phyloP scores from a whole-genome alignment of 1,140 invertebrate genomes.

The Nomia melanderi region DNA sequence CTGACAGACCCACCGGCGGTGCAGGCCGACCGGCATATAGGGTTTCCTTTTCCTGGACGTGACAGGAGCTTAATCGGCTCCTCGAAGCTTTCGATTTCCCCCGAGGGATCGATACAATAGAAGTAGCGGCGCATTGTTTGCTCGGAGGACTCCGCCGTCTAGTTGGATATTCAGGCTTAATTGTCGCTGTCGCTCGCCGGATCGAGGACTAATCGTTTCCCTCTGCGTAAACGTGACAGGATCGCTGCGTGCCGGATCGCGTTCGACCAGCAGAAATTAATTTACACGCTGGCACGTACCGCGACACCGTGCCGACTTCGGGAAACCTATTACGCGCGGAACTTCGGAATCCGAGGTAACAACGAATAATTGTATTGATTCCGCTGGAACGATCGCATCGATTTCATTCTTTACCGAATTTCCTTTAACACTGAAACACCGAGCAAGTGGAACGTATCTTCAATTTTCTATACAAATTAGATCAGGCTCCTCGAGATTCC shows the following conservation, averaged over 20 bases:
- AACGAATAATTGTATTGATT: no score
- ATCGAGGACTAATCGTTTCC: neutral
- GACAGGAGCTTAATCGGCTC: conserved; percentile 15
- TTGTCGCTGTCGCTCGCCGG: neutral
- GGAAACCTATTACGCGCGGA: no score
- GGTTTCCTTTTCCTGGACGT: conserved; percentile 17
- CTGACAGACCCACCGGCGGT: conserved; percentile 1
- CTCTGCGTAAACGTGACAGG: neutral
- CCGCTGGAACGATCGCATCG: no score
- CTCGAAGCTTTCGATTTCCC: conserved; percentile 24
- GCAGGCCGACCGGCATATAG: neutral
- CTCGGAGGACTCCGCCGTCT: no score
- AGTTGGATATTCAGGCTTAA: conserved; percentile 2
- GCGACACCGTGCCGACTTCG: no score
- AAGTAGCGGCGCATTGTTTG: neutral
- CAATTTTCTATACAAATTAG: no score
- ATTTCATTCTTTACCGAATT: no score
- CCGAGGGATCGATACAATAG: conserved; percentile 8
- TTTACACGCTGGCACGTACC: neutral
- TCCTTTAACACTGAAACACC: no score
- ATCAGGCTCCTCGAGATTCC: no score
- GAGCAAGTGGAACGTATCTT: no score
- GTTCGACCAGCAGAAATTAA: neutral
- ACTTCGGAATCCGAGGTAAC: no score
- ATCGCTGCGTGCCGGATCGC: neutral